These are phyloP conservation scores for Patella ulyssiponensis DNA, from an alignment of 2,888 invertebrate species.

Conservation along the genomic window DNA sequence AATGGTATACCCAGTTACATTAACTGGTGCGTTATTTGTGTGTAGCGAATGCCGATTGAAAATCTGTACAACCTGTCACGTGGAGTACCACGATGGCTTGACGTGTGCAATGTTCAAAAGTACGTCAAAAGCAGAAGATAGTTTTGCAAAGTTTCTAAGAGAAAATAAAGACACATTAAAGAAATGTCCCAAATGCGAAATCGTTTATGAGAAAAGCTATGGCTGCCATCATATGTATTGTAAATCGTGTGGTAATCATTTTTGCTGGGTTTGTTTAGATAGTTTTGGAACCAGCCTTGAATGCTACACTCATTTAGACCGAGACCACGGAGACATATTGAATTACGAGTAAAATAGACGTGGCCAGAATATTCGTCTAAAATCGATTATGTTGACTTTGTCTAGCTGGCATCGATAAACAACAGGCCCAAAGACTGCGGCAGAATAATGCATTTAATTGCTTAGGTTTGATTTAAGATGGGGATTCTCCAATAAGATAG, in stretches of 20 bases:
- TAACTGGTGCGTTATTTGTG: constrained; percentile 34
- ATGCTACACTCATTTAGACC: constrained; percentile 56
- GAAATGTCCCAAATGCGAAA: constrained; percentile 59
- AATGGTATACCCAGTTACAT: constrained; percentile 53
- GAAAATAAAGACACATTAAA: constrained; percentile 47
- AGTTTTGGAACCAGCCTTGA: constrained; percentile 34
- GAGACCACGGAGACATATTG: constrained; percentile 37
- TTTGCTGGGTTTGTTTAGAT: constrained; percentile 63
- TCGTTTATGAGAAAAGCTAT: constrained; percentile 55
- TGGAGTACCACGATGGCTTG: constrained; percentile 57
- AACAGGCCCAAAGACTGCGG: too few relatives aligned
- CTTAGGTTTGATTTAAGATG: too few relatives aligned
- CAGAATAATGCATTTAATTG: too few relatives aligned
- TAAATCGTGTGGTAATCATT: constrained; percentile 47
- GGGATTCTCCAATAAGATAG: too few relatives aligned
- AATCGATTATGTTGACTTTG: too few relatives aligned
- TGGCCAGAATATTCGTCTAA: too few relatives aligned
- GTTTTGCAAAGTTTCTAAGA: constrained; percentile 47
- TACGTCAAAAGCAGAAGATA: constrained; percentile 36
- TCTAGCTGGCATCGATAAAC: too few relatives aligned
- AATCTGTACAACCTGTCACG: constrained; percentile 58
- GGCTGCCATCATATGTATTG: constrained; percentile 66
- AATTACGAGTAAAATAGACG: too few relatives aligned
- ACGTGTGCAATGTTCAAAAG: constrained; percentile 53
- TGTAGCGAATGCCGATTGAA: constrained; percentile 49